A percentile compares a stretch with the other conserved stretches of the same genome.
These are phyloP conservation scores for Microplitis manilae DNA, from an alignment of 2,888 invertebrate genomes.

Conservation along the genomic window DNA sequence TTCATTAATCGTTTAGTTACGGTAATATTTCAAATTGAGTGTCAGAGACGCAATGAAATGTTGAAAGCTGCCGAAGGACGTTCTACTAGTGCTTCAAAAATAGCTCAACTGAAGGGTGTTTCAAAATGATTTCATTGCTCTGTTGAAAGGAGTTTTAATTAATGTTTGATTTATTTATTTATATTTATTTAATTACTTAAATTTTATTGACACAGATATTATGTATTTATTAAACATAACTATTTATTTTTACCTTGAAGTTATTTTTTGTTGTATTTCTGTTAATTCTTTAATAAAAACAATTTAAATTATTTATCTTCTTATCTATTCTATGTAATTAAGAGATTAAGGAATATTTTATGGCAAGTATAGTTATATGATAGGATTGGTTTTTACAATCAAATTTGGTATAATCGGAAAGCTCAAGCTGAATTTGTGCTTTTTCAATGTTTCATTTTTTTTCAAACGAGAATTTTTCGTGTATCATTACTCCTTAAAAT, in stretches of 20 bases:
- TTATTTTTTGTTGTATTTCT: not conserved
- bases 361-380: no score
- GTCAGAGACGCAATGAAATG: conserved; percentile 24
- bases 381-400: no score
- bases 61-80: conserved; percentile 5
- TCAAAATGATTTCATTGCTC: not conserved
- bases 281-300: conserved; percentile 4
- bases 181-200: not conserved
- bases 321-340: no score
- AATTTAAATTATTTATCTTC: not conserved
- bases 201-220: conserved; percentile 4
- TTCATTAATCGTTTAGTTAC: conserved; percentile 16
- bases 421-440: no score
- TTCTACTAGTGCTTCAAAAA: not conserved
- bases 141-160: not conserved
- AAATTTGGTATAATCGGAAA: no score
- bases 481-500: no score
- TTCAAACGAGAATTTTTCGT: no score
- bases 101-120: not conserved
- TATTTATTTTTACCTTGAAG: not conserved
- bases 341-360: no score
- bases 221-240: conserved; percentile 15
- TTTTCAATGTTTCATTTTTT: no score
- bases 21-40: not conserved
- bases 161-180: not conserved